A percentile compares a stretch with the other conserved stretches of the same genome.
These are phyloP conservation scores for Tenebrio molitor DNA, from an alignment of 1,140 invertebrate genomes.

Conservation along the genomic window DNA sequence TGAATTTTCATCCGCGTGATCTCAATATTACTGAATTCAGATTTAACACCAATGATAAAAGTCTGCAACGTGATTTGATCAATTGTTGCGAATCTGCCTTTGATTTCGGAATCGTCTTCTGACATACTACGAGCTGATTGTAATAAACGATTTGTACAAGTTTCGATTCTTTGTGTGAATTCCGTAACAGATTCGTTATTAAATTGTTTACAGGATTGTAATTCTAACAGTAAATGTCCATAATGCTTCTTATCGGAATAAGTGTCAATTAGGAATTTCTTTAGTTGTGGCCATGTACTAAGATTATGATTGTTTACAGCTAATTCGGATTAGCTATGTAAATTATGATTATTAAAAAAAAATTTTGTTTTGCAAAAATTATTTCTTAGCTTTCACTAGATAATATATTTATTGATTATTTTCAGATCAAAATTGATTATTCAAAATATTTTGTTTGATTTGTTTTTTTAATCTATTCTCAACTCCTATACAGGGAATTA, in stretches of 20 bases:
- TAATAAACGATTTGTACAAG: neutral
- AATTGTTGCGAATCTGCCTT: slow-evolving; percentile 7
- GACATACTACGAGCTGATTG: neutral
- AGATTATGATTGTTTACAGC: slow-evolving; percentile 12
- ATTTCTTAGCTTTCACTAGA: too few relatives aligned
- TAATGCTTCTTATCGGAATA: slow-evolving; percentile 7
- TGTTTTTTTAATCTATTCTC: too few relatives aligned
- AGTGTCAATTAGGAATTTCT: neutral
- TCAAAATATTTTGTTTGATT: too few relatives aligned
- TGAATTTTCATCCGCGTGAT: neutral
- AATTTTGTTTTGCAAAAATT: too few relatives aligned
- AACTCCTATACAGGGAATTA: too few relatives aligned
- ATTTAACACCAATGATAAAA: slow-evolving; percentile 3
- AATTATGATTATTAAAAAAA: too few relatives aligned
- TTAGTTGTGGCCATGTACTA: neutral
- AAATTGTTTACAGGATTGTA: slow-evolving; percentile 14
- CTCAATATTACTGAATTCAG: slow-evolving; percentile 2
- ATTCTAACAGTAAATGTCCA: slow-evolving; percentile 3
- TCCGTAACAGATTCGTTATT: neutral
- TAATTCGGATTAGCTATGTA: neutral
- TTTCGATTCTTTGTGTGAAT: slow-evolving; percentile 2
- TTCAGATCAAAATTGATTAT: too few relatives aligned
- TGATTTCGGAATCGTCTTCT: slow-evolving; percentile 3
- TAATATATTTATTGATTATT: too few relatives aligned
- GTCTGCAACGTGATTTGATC: slow-evolving; percentile 1